phyloP scores from a whole-genome alignment of 2,113 vertebrate genomes.

The Oriolus oriolus region DNA sequence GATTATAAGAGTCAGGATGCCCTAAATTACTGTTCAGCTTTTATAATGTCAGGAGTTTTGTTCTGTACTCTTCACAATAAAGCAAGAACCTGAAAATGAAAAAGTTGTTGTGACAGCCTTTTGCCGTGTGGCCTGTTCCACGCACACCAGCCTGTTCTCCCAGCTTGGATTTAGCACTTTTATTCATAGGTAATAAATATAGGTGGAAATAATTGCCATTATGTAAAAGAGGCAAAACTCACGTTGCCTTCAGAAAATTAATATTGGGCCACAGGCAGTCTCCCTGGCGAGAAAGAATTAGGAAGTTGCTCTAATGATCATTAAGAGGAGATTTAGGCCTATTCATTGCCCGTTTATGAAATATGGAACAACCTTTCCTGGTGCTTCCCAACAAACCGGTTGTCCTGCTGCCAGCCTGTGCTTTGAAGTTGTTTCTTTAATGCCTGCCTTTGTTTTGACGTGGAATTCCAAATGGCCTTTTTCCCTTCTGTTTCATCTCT shows the following conservation, averaged over 20 bases:
- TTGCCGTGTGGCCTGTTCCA: neutral
- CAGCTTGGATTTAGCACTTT: neutral
- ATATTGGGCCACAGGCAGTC: neutral
- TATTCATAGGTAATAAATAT: neutral
- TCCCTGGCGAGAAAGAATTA: conserved; percentile 17
- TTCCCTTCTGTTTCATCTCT: conserved; percentile 74
- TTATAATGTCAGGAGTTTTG: conserved; percentile 8
- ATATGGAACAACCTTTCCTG: conserved; percentile 11
- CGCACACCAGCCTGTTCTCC: neutral
- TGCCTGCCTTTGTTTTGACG: conserved; percentile 66
- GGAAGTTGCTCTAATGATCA: neutral
- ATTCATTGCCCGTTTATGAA: neutral
- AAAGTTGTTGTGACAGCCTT: neutral
- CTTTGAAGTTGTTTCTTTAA: conserved; percentile 67
- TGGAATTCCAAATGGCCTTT: conserved; percentile 78
- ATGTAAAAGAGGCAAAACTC: conserved; percentile 45
- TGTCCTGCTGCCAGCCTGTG: conserved; percentile 35
- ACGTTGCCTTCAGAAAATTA: conserved; percentile 19
- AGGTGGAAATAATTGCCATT: conserved; percentile 34
- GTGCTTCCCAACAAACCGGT: neutral
- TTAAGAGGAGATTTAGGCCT: conserved; percentile 9
- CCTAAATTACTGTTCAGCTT: neutral
- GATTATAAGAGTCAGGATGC: neutral
- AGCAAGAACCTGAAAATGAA: neutral
- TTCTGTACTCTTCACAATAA: conserved; percentile 15